Base-by-base conservation (phyloP, 2,113 vertebrate species). In the Plectropomus leopardus region DNA sequence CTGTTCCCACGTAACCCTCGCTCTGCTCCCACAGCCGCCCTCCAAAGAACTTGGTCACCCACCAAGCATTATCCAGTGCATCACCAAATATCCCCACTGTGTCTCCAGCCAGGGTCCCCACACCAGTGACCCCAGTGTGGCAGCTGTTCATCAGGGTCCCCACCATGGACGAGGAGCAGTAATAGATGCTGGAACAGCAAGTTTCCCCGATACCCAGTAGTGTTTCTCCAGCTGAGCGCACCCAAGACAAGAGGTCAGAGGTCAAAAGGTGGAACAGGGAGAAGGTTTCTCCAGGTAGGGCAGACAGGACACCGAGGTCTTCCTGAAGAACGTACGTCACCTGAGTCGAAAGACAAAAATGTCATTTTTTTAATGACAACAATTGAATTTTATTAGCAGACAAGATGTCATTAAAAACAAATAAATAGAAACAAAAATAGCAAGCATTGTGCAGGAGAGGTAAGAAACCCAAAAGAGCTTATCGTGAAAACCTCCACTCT, bases 271-370 rank as follows among this genome's bases (percentile, higher is more conserved):
- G 76, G 54, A 94, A 7, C 21, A 96, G 24, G 19, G 80, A 78
- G 72, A 73, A 72, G 26, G 86, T 90, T 21, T 94, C 90, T 30
- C 80, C 84, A 13, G 94, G 95, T 21, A 96, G 47, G 0, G 89
- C 45, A 3, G 80, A 74, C 17, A 96, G 89, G 61, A 94, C 91
- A 11, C 82, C 84, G 4, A 94, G 59, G 28, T 96, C 94, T 58
- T 96, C 93, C 65, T 92, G 91, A 32, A 95, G 72, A 65, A 96
- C 64, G 1, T 94, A 93, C 1, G 57, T 61, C 19, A 94, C 78
- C 92, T 95, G 86, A 61, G 70, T 28, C 1, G 23, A 86, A 53
- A 76, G 54, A 86, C 1, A 83, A 40, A 36, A 23, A 19, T 24
- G 5, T 59, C 1, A 45, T 1, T 30, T 21, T 30, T 21, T 44